Evolutionary conservation across 1,140 invertebrate genomes (phyloP).

Genomic region (Chymomyza costata): DNA sequence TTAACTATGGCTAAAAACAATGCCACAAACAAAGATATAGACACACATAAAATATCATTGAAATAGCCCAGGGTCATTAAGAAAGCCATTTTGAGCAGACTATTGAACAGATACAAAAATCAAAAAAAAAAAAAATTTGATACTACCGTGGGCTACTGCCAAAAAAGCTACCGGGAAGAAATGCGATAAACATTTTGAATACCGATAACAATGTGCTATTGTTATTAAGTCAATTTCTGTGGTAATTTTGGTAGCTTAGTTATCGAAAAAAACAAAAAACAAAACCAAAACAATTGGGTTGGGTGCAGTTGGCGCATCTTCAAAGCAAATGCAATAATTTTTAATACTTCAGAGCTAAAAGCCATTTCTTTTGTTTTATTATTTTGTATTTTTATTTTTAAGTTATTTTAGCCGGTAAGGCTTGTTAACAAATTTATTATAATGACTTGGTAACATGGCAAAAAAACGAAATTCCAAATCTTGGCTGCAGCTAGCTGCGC

Average conservation of each 20-base stretch:
- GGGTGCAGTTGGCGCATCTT: constrained; percentile 33
- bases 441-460: constrained; percentile 17
- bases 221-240: constrained; percentile 39
- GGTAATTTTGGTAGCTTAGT: neutral
- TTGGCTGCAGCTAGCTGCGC: neutral
- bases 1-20: too few species aligned
- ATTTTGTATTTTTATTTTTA: constrained; percentile 14
- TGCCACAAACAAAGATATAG: constrained; percentile 30
- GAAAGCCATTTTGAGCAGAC: constrained; percentile 56
- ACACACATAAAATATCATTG: constrained; percentile 68
- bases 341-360: constrained; percentile 16
- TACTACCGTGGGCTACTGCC: constrained; percentile 68
- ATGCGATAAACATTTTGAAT: constrained; percentile 49
- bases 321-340: constrained; percentile 10
- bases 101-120: constrained; percentile 31
- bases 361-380: constrained; percentile 5
- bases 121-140: constrained; percentile 25
- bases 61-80: constrained; percentile 60
- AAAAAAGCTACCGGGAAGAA: constrained; percentile 68
- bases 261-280: constrained; percentile 31
- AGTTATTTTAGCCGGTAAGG: constrained; percentile 8
- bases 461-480: too few species aligned
- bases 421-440: constrained; percentile 63
- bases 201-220: constrained; percentile 62
- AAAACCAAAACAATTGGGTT: constrained; percentile 42